Conservation (phyloP, 2,888 invertebrate genomes). For the Parnassius smintheus region DNA sequence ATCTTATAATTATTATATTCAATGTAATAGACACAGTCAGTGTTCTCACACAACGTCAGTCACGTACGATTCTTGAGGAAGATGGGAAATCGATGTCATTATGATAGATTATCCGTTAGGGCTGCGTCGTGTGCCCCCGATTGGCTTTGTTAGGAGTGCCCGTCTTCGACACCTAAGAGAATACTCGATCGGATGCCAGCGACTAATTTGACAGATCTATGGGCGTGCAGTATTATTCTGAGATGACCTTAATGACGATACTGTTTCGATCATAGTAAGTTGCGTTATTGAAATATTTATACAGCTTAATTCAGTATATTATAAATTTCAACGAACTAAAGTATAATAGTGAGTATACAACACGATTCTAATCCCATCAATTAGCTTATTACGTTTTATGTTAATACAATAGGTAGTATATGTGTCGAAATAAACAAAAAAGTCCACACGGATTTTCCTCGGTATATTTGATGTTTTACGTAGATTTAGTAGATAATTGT, state of each 20-base stretch:
- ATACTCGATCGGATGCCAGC: slow-evolving; percentile 50
- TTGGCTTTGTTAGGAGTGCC: slow-evolving; percentile 75
- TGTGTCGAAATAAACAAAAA: too few relatives aligned
- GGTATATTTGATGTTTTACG: too few relatives aligned
- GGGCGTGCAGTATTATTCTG: slow-evolving; percentile 49
- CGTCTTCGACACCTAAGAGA: slow-evolving; percentile 67
- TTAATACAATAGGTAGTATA: too few relatives aligned
- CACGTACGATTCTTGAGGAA: slow-evolving; percentile 55
- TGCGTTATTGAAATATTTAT: slow-evolving; percentile 3
- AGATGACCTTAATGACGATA: slow-evolving; percentile 60
- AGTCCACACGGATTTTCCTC: too few relatives aligned
- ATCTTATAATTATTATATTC: too few relatives aligned
- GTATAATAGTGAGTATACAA: too few relatives aligned
- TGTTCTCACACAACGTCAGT: slow-evolving; percentile 27
- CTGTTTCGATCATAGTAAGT: slow-evolving; percentile 22
- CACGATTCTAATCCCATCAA: too few relatives aligned
- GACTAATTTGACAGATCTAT: slow-evolving; percentile 79
- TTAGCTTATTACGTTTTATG: too few relatives aligned
- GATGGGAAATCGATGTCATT: slow-evolving; percentile 77
- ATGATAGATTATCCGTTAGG: slow-evolving; percentile 76
- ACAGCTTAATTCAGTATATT: too few relatives aligned
- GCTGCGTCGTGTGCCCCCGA: slow-evolving; percentile 62
- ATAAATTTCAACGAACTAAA: background rate
- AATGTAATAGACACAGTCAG: background rate
- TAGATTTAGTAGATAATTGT: too few relatives aligned